These are phyloP conservation scores for Latrodectus elegans DNA, from an alignment of 2,888 invertebrate species.

Conservation along the genomic window DNA sequence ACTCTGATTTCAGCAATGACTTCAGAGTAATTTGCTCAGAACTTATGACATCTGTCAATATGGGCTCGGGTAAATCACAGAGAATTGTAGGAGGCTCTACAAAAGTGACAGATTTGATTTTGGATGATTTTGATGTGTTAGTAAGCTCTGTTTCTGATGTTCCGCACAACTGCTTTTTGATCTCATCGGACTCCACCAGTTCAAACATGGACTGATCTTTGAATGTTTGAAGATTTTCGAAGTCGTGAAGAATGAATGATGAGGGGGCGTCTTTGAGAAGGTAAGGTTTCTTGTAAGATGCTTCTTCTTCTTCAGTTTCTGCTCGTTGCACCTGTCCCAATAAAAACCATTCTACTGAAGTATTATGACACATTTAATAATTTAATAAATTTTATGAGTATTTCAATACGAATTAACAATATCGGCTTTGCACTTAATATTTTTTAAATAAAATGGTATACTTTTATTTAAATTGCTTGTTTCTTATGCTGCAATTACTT, in stretches of 20 bases:
- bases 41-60: background rate
- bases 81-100: slow-evolving; percentile 38
- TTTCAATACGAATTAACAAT: background rate
- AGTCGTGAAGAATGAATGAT: slow-evolving; percentile 56
- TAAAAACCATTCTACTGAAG: background rate
- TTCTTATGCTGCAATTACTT: no score
- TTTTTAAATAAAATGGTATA: background rate
- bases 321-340: slow-evolving; percentile 24
- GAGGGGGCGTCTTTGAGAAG: slow-evolving; percentile 57
- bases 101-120: slow-evolving; percentile 55
- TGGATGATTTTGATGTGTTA: slow-evolving; percentile 11
- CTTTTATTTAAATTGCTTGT: background rate
- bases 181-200: slow-evolving; percentile 32
- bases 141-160: slow-evolving; percentile 19
- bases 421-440: background rate
- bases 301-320: slow-evolving; percentile 31
- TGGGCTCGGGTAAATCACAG: slow-evolving; percentile 36
- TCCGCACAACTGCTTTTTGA: slow-evolving; percentile 23
- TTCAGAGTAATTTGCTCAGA: background rate
- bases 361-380: background rate
- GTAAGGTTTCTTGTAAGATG: slow-evolving; percentile 55
- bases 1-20: background rate
- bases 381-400: background rate
- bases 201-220: slow-evolving; percentile 49
- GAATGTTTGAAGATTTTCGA: slow-evolving; percentile 32